phyloP scores from a whole-genome alignment of 2,113 vertebrate genomes.

The Tupaia tana region DNA sequence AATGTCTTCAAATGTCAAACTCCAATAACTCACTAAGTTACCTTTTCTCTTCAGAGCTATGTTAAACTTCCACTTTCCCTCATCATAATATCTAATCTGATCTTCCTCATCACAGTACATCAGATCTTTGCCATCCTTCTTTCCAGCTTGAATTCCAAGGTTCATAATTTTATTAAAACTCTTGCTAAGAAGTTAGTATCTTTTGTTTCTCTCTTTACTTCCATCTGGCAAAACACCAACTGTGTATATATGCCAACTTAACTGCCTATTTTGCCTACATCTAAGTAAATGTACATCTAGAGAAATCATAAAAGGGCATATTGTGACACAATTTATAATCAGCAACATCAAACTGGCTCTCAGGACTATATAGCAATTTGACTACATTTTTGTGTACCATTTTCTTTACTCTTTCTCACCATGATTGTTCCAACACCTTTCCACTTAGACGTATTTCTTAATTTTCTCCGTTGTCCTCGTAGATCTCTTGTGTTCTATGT shows the following conservation, averaged over 20 bases:
- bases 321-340: slow-evolving; percentile 23
- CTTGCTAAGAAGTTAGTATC: neutral
- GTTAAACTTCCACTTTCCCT: neutral
- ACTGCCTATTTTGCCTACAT: neutral
- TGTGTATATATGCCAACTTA: neutral
- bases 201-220: slow-evolving; percentile 6
- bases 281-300: neutral
- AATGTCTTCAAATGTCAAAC: neutral
- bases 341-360: neutral
- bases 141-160: neutral
- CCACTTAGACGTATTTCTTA: neutral
- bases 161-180: neutral
- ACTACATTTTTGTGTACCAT: neutral
- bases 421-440: neutral
- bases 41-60: neutral
- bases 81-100: neutral
- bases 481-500: neutral
- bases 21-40: neutral
- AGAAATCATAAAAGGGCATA: slow-evolving; percentile 12
- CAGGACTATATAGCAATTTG: neutral
- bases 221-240: neutral
- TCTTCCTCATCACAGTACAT: neutral
- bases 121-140: neutral
- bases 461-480: neutral
- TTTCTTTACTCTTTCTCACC: neutral